Evolutionary conservation across 2,888 invertebrate species (phyloP), one percentile per base, ranked within the genome.

Genomic region (Yponomeuta evonymella): DNA sequence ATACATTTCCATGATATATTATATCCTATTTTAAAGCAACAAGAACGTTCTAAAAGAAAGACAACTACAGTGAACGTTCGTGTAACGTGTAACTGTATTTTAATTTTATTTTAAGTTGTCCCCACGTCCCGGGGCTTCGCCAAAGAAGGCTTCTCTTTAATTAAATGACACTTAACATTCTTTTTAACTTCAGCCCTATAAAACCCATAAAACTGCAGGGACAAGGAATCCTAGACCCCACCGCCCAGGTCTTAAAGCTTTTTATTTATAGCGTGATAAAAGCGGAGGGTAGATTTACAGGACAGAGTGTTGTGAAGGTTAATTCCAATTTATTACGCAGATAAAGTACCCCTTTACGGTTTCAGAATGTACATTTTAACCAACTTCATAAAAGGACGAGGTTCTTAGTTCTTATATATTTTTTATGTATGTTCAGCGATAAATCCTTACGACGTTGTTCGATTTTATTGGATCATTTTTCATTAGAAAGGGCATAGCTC

Each of bases 121-220:
- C 15, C 51, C 33, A 65, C 11, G 65, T 33, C 30, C 65, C 33
- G 12, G 65, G 67, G 67, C 67, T 67, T 67, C 67, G 36, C 43
- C 30, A 43, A 67, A 36, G 81, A 83, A 75, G 89, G 88, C 83
- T 89, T 89, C 87, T 70, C 77, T 84, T 84, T 88, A 89, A 89
- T 88, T 85, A 88, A 87, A 81, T 81, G 84, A 84, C 81, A 85
- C 79, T 80, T 78, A 77, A 84, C 81, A 85, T 83, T 84, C 82
- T 43, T 84, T 82, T 72, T 72, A 71, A 72, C 71, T 70, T 67
- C 43, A 63, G 48, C 73, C 70, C 69, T 58, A 72, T 72, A 64
- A 23, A 68, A 69, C 67, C 36, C 36, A 43, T 67, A 36, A 67
- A 36, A 67, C 2, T 58, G 51, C 51, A 58, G 51, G 4, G 51